These are phyloP conservation scores for Agrenia bidenticulata DNA, from an alignment of 2,888 invertebrate genomes.

Conservation along the genomic window DNA sequence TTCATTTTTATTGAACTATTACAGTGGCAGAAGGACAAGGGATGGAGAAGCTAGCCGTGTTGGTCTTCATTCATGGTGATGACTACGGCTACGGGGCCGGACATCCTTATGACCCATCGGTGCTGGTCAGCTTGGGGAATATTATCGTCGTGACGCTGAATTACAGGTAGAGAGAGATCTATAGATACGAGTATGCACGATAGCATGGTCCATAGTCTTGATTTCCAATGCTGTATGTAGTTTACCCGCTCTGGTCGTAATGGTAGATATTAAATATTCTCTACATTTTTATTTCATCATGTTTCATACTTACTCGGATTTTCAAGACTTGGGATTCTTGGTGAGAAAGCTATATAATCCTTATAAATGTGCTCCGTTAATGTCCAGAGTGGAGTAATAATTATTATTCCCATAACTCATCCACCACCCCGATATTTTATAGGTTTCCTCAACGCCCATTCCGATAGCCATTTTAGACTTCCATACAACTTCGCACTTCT, in stretches of 20 bases:
- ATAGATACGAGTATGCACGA: background rate
- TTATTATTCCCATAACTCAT: background rate
- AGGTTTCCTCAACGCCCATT: slow-evolving; percentile 27
- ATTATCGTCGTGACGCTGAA: slow-evolving; percentile 94
- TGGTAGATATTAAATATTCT: too few species aligned
- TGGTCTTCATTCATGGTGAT: slow-evolving; percentile 82
- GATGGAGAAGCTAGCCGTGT: slow-evolving; percentile 63
- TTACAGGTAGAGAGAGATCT: slow-evolving; percentile 61
- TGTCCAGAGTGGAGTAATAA: background rate
- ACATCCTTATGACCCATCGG: slow-evolving; percentile 93
- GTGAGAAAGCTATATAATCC: slow-evolving; percentile 16
- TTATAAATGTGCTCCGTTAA: too few species aligned
- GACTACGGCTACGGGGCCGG: slow-evolving; percentile 85
- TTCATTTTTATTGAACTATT: too few species aligned
- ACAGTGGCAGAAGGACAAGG: slow-evolving; percentile 33
- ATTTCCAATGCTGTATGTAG: background rate
- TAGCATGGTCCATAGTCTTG: background rate
- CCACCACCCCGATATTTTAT: background rate
- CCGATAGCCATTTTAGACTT: slow-evolving; percentile 41
- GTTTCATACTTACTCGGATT: too few species aligned
- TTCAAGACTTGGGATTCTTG: slow-evolving; percentile 36
- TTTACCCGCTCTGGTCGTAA: background rate
- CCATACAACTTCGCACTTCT: slow-evolving; percentile 39
- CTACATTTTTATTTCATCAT: too few species aligned
- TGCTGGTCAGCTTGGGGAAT: slow-evolving; percentile 85